Evolutionary conservation across 2,888 invertebrate species (phyloP), one percentile per base, ranked within the genome.

Genomic region (Molorchus minor): DNA sequence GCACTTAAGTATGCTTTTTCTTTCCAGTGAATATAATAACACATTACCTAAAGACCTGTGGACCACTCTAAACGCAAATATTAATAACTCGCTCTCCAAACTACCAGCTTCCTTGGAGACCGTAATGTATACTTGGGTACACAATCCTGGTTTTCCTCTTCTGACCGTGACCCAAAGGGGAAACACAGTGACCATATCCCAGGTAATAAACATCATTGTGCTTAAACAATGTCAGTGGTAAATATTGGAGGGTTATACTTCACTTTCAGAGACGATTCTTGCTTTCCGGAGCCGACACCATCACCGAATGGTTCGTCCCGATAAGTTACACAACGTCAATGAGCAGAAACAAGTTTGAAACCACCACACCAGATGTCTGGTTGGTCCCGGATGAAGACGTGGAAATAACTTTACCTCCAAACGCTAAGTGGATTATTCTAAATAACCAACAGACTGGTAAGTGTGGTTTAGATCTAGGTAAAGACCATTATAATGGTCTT

Each of bases 61-160:
- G 69, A 60, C 75, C 54, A 73, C 80, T n/a, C 78, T 87, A 12
- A 51, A 61, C 16, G 49, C 0, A 25, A 43, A 25, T 10, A 25
- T 43, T 0, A 15, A 13, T 3, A 3, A 2, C 8, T 1, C 25
- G 7, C 13, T 25, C 7, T 43, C 43, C 3, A 43, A 43, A 2
- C 10, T 43, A 15, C 43, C 43, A 7, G 43, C 13, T 0, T 1
- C 12, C 4, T 25, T 43, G 15, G 1, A 5, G 4, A 21, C 21
- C 8, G 43, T 88, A 68, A 83, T 88, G 80, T 75, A 82, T 38
- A 82, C 82, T 1, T 89, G 88, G 88, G 85, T 86, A 0, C 79
- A 80, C 3, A 85, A 87, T 71, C 77, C 83, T 21, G 86, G 87
- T 2, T 85, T 81, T 67, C 88, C 87, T 0, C 72, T 88, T 0